Conservation (phyloP, 2,113 vertebrate species). For the Strix uralensis region DNA sequence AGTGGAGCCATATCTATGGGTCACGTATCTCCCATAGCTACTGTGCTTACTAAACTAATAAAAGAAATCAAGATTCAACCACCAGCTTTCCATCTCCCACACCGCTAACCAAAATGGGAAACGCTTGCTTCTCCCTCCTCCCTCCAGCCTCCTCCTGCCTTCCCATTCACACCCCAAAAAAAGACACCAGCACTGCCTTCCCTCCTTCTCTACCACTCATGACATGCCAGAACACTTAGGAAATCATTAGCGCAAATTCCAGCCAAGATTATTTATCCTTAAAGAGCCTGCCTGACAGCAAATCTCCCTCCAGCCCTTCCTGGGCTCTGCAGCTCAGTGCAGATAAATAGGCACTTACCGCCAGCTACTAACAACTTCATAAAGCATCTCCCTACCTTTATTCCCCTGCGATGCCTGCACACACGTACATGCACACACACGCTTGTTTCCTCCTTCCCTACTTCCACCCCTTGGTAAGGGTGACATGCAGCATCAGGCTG, state of each 20-base stretch:
- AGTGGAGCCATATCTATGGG: neutral
- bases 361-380: neutral
- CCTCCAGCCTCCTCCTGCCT: neutral
- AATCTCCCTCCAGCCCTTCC: neutral
- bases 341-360: neutral
- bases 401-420: too few relatives aligned
- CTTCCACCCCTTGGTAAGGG: neutral
- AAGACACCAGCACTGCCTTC: neutral
- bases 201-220: neutral
- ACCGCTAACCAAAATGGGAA: neutral
- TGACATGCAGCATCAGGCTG: neutral
- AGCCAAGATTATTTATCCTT: constrained; percentile 19
- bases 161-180: constrained; percentile 6
- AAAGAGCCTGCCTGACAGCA: neutral
- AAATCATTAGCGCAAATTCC: constrained; percentile 1
- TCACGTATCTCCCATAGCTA: neutral
- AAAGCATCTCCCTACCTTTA: neutral
- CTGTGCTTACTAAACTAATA: neutral
- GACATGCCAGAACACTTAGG: neutral
- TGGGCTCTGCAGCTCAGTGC: neutral
- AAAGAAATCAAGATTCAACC: constrained; percentile 15
- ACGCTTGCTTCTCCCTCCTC: neutral
- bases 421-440: too few relatives aligned
- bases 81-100: constrained; percentile 15
- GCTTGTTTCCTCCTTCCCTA: neutral